Percentiles rank a stretch among this genome's conserved stretches.
Evolutionary conservation across 2,113 vertebrate species (phyloP).

Genomic region (Nyctibius bracteatus): DNA sequence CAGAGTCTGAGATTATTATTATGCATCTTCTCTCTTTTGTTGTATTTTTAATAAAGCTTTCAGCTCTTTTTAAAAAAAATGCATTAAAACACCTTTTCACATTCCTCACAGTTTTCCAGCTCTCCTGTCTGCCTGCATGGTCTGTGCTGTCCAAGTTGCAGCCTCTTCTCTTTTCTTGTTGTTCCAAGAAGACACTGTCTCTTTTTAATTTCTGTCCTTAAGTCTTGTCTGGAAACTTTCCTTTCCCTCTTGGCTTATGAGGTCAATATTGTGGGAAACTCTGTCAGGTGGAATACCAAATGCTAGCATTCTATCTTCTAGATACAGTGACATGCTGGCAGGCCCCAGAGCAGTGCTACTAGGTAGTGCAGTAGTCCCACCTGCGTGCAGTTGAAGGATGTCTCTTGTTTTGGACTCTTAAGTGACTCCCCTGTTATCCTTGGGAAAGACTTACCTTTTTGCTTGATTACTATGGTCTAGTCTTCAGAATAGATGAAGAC

Average conservation of each 20-base stretch:
- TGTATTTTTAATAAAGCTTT: neutral
- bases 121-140: neutral
- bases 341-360: neutral
- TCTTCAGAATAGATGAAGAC: neutral
- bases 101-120: neutral
- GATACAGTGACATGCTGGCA: neutral
- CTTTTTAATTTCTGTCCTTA: neutral
- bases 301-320: neutral
- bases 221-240: neutral
- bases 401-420: neutral
- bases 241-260: neutral
- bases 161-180: neutral
- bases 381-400: neutral
- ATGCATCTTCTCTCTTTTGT: neutral
- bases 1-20: neutral
- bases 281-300: neutral
- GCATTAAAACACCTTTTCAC: neutral
- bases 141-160: neutral
- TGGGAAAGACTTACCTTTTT: neutral
- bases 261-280: neutral
- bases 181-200: neutral
- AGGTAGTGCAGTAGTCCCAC: neutral
- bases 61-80: neutral
- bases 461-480: neutral
- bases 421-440: neutral